Base-by-base conservation (phyloP, 1,140 invertebrate species). In the Drosophila parabipectinata region DNA sequence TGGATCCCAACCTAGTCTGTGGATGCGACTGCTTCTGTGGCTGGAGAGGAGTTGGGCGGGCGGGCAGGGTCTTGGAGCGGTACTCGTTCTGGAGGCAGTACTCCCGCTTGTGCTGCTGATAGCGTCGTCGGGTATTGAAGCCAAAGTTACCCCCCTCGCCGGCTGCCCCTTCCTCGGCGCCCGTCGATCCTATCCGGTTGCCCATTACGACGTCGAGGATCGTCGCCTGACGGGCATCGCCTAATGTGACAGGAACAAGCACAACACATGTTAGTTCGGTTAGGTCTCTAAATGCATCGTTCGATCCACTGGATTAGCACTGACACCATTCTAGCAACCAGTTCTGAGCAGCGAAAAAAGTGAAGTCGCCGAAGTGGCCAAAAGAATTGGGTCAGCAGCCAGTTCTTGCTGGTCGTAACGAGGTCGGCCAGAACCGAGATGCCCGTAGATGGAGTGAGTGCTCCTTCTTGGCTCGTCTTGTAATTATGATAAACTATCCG, bases 401-500 rank as follows among this genome's bases (percentile, higher is more conserved):
- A 77, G 81, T 62, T 69, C 75, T 72, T 15, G 48, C 26, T 26
- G 63, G 66, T 59, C 28, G 52, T 24, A 84, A 79, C 71, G 76
- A 62, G 80, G 76, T 79, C 78, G 52, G 1, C 68, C 6, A 79
- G 72, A 78, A 78, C 59, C 4, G 18, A 63, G 77, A 66, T 76
- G 72, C 48, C 71, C 60, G 30, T 64, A 72, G 54, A 73, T 73
- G 71, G 76, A 41, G 47, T 53, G 76, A 41, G 47, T 53, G 44
- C 51, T 52, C 52, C 56, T 52, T 32, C 8, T 59, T n/a, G 66
- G 53, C 34, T 26, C 12, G n/a, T 14, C 30, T 68, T 59, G 77
- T 79, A 85, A 84, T 85, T 81, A 78, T 77, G 77, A 87, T 81
- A 80, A 85, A 85, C 61, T 57, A 87, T 78, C 78, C 60, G 15